Conservation (phyloP, 2,797 vertebrate genomes). For the Leptoclinus maculatus region DNA sequence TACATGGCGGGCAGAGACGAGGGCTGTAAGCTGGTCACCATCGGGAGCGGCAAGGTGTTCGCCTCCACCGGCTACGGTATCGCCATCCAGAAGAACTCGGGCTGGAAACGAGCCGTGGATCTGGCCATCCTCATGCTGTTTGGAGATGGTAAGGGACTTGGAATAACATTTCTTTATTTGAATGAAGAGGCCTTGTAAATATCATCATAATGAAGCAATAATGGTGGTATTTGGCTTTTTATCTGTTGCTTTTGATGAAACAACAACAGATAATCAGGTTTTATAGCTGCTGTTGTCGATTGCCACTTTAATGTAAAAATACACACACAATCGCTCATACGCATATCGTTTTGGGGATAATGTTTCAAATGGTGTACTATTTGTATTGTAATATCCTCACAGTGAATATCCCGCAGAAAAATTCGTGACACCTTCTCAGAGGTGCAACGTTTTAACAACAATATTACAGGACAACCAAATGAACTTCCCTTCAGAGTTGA, state of each 20-base stretch:
- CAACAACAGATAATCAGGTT: not conserved
- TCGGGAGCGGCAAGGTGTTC: slow-evolving; percentile 97
- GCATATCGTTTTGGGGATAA: not conserved
- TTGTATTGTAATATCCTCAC: not conserved
- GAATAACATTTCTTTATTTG: not conserved
- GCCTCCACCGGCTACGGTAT: slow-evolving; percentile 98
- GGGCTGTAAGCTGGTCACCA: slow-evolving; percentile 98
- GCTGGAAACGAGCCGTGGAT: slow-evolving; percentile 98
- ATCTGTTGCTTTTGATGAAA: not conserved
- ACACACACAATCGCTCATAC: not conserved
- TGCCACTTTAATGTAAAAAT: not conserved
- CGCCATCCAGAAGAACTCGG: slow-evolving; percentile 97
- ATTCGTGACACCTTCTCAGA: not conserved
- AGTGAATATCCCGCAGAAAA: not conserved
- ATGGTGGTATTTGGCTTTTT: not conserved
- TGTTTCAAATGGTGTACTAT: not conserved
- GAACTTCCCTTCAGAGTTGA: not conserved
- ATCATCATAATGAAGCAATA: not conserved
- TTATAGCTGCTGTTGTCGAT: not conserved
- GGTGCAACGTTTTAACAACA: not conserved
- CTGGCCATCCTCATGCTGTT: slow-evolving; percentile 96
- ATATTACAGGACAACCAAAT: not conserved
- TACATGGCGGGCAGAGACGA: slow-evolving; percentile 99
- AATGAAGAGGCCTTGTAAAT: not conserved
- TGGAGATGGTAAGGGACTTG: slow-evolving; percentile 88